phyloP scores from a whole-genome alignment of 2,888 invertebrate genomes.

The Tenodera sinensis region DNA sequence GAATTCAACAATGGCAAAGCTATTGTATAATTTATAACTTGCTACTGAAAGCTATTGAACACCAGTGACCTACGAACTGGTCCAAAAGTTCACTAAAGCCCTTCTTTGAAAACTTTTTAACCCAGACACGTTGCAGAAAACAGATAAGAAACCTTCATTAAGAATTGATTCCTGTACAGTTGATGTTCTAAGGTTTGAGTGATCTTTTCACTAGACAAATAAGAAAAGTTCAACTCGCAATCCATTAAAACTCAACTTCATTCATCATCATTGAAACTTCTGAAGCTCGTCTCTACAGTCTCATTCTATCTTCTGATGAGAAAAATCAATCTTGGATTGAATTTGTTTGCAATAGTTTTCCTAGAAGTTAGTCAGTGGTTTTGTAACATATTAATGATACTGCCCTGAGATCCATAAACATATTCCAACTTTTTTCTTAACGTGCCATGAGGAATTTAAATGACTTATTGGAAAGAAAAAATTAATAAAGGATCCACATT shows the following conservation, averaged over 20 bases:
- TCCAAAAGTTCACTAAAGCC: neutral
- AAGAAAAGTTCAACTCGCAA: neutral
- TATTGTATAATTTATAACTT: neutral
- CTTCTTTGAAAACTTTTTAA: neutral
- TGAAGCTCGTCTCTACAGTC: neutral
- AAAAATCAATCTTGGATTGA: neutral
- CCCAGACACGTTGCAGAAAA: neutral
- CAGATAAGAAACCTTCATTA: neutral
- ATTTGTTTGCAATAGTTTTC: no score
- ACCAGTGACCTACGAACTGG: neutral
- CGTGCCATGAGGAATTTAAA: no score
- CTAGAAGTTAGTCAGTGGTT: no score
- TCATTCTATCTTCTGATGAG: neutral
- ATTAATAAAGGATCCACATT: no score
- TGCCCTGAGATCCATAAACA: no score
- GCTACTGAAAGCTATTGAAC: neutral
- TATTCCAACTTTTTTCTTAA: no score
- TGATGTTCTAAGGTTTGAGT: neutral
- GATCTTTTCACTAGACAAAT: neutral
- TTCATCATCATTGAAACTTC: neutral
- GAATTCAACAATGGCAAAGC: neutral
- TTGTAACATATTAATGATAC: no score
- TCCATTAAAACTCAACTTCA: neutral
- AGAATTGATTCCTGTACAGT: no score
- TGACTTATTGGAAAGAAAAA: no score